Percentiles rank a stretch among this genome's conserved stretches.
Conservation (phyloP, 2,113 vertebrate genomes). For the Psilopsiagon aymara region DNA sequence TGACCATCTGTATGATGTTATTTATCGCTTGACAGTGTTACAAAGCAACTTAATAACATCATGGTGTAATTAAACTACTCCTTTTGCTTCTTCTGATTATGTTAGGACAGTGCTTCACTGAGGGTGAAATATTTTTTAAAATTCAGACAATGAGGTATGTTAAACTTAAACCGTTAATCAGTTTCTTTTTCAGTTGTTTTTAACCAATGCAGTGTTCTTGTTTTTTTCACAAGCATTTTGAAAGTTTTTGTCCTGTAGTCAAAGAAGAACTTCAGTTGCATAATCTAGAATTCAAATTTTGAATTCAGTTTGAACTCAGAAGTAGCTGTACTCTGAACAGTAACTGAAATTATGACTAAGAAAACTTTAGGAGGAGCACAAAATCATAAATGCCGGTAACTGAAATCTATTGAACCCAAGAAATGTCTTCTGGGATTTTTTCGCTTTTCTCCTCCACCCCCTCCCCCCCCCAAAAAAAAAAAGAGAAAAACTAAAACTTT, state of each 20-base stretch:
- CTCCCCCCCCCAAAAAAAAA: too few species aligned
- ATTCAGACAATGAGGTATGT: neutral
- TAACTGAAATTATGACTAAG: neutral
- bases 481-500: neutral
- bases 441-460: neutral
- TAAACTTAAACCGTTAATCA: neutral
- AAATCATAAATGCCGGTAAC: neutral
- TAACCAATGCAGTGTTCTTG: neutral
- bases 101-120: neutral
- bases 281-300: neutral
- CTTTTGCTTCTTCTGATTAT: neutral
- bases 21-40: neutral
- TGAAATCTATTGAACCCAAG: neutral
- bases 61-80: neutral
- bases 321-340: neutral
- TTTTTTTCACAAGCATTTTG: neutral
- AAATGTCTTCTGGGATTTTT: neutral
- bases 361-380: neutral
- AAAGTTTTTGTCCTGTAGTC: neutral
- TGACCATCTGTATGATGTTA: neutral
- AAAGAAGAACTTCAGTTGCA: neutral
- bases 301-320: neutral
- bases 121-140: neutral
- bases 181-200: neutral
- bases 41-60: neutral